Evolutionary conservation across 2,797 vertebrate species (phyloP), one percentile per base, ranked within the genome.

Genomic region (Anguilla obscura): DNA sequence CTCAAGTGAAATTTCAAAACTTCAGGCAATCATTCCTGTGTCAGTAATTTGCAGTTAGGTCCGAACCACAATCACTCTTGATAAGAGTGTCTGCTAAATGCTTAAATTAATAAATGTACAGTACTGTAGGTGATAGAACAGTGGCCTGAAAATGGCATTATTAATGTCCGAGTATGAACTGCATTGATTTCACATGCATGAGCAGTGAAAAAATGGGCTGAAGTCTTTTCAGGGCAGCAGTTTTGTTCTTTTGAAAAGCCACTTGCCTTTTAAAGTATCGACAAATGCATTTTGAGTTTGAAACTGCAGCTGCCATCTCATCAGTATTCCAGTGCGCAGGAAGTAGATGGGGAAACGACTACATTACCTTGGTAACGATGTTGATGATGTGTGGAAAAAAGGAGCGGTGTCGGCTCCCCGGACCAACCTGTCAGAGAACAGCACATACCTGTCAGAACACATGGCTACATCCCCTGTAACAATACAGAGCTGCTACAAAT

Each of bases 401-500:
- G 18, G 21, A 82, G 79, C 24, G 5, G 18, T 48, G 40, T 82
- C 18, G 45, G 79, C 79, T 50, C 79, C 24, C 45, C 50, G 24
- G 79, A 82, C 24, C 21, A 10, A 82, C 40, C 45, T 82, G 79
- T 82, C 79, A 82, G 36, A 50, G 7, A 82, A 50, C 45, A 82
- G 45, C 79, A 82, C 79, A 82, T 82, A 82, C 79, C 79, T 82
- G 79, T 82, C 79, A 82, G 79, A 82, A 82, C 79, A 50, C 79
- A 82, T 21, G 45, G 40, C 18, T 82, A 82, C 8, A 82, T 82
- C 21, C 79, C 40, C 24, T 18, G 76, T 80, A 80, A 80, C 76
- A 10, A 82, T 24, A 18, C 79, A 50, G 79, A 82, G 16, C 79
- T 48, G 24, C 79, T 82, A 50, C 40, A 50, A 82, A 36, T 82